Evolutionary conservation across 2,888 invertebrate species (phyloP).

Genomic region (Lasioglossum calceatum): DNA sequence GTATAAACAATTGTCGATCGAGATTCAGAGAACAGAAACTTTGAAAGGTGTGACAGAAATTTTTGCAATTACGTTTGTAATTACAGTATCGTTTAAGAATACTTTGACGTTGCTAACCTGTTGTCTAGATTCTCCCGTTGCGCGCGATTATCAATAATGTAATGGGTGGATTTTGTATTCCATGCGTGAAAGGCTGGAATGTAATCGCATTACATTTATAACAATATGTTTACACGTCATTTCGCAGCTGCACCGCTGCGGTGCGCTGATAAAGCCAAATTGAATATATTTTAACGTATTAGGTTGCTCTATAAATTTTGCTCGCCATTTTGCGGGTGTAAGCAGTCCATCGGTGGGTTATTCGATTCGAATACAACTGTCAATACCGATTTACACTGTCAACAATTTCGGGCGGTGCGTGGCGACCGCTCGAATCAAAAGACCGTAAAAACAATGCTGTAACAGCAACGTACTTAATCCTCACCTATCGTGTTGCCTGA

Average conservation of each 20-base stretch:
- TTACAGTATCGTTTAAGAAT: not conserved
- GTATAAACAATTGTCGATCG: no score
- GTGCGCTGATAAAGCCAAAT: not conserved
- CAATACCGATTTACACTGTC: not conserved
- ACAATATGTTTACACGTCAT: slow-evolving; percentile 10
- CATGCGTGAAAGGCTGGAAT: not conserved
- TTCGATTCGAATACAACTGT: not conserved
- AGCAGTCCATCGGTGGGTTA: not conserved
- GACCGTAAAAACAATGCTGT: not conserved
- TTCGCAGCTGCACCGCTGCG: not conserved
- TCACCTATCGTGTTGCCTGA: not conserved
- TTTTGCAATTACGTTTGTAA: not conserved
- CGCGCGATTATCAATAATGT: not conserved
- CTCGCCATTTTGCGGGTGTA: not conserved
- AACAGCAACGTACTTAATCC: not conserved
- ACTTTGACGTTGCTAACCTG: not conserved
- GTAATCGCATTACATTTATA: not conserved
- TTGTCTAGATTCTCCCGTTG: not conserved
- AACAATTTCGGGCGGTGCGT: not conserved
- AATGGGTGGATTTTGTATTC: not conserved
- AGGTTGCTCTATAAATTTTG: not conserved
- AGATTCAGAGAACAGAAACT: no score
- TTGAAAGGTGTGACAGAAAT: no score
- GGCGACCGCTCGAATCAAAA: not conserved
- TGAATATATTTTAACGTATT: slow-evolving; percentile 10